Conservation (phyloP, 2,888 invertebrate genomes). For the Sepiola atlantica region DNA sequence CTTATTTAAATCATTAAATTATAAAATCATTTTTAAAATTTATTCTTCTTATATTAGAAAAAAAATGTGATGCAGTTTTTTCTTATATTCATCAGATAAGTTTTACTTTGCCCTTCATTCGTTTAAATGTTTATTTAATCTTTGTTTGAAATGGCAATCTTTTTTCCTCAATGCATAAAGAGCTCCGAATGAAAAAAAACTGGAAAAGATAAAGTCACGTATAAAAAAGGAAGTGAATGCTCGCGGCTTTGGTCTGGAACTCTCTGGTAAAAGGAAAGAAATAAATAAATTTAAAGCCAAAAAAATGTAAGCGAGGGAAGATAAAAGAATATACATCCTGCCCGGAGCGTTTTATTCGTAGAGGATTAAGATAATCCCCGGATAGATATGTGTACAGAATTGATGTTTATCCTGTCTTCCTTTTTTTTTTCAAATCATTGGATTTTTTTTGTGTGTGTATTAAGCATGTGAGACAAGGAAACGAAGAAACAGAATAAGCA, state of each 20-base stretch:
- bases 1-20: not conserved
- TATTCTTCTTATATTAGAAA: not conserved
- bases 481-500: not conserved
- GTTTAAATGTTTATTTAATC: not conserved
- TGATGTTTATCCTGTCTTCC: not conserved
- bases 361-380: slow-evolving; percentile 5
- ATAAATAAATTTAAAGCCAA: not conserved
- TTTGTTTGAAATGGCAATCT: not conserved
- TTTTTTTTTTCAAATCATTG: not conserved
- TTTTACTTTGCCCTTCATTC: not conserved
- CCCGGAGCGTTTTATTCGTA: not conserved
- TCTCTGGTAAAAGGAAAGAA: not conserved
- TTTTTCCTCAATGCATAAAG: not conserved
- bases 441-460: not conserved
- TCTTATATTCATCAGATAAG: not conserved
- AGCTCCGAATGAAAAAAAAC: not conserved
- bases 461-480: not conserved
- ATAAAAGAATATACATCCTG: not conserved
- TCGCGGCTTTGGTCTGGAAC: not conserved
- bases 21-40: not conserved
- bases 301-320: not conserved
- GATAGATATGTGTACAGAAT: slow-evolving; percentile 18
- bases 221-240: not conserved
- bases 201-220: not conserved
- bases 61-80: not conserved